Evolutionary conservation across 1,140 invertebrate species (phyloP), one percentile per base, ranked within the genome.

Genomic region (Chionoecetes opilio): DNA sequence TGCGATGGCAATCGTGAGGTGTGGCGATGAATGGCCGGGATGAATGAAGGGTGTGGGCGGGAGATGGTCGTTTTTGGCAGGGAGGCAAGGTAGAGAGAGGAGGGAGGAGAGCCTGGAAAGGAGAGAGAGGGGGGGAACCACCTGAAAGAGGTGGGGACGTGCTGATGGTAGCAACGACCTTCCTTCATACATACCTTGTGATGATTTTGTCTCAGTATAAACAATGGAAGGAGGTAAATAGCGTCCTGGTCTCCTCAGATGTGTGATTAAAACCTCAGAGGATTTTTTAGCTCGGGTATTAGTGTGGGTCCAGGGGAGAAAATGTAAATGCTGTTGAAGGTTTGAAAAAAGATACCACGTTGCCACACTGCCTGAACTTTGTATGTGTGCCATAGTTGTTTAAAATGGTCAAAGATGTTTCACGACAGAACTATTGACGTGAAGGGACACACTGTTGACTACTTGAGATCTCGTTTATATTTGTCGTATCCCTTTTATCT

Each of bases 21-120:
- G 63, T 75, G 37, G 85, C 34, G 9, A n/a, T 35, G 32, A 87
- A 38, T 35, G 32, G 32, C 32, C 8, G 32, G 85, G 85, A 87
- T 35, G 85, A 38, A 38, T 87, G 85, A 35, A 87, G 85, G 32
- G 85, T 35, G 85, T 87, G 85, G 85, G 32, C 32, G 85, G 85
- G 6, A 26, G 31, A 38, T 87, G 34, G 85, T 26, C 32, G 85
- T 26, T 75, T 75, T 75, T 35, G 85, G 85, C 37, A 38, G 29
- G 11, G 9, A 34, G 29, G 26, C 9, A 29, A n/a, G 84, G 32
- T 3, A 84, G 82, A 84, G 82, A 34, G n/a, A 34, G 32, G 29
- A 31, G 26, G 35, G 26, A 29, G 84, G 84, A 37, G 84, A 86
- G 63, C 6, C 5, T 6, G 63, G 8, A 32, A 29, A 31, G 29